Evolutionary conservation across 2,113 vertebrate species (phyloP).

Genomic region (Coreoperca whiteheadi): DNA sequence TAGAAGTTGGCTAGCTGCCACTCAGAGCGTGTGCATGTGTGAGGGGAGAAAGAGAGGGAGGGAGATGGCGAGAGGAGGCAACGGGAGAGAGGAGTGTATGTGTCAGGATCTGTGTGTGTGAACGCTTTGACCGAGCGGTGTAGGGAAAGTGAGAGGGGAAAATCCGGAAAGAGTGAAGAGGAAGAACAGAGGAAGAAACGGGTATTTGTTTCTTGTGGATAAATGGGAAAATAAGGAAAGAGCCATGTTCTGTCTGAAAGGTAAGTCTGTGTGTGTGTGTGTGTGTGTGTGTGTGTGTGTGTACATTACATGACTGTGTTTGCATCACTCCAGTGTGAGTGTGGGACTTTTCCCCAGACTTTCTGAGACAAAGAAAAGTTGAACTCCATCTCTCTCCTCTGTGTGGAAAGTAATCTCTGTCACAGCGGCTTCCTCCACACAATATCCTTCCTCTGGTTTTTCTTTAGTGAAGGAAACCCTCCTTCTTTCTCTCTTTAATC

Average conservation of each 20-base stretch:
- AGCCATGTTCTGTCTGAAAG: slow-evolving; percentile 82
- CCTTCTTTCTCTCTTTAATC: slow-evolving; percentile 38
- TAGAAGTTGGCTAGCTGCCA: slow-evolving; percentile 72
- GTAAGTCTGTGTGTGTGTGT: slow-evolving; percentile 62
- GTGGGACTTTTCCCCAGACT: slow-evolving; percentile 49
- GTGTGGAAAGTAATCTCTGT: slow-evolving; percentile 48
- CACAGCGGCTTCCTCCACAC: slow-evolving; percentile 53
- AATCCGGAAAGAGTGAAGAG: slow-evolving; percentile 28
- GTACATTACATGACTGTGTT: not conserved
- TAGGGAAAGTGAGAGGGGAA: slow-evolving; percentile 28
- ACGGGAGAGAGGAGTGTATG: slow-evolving; percentile 50
- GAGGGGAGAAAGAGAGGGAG: slow-evolving; percentile 53
- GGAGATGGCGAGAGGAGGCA: slow-evolving; percentile 61
- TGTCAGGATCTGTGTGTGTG: slow-evolving; percentile 64
- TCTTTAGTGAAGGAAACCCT: slow-evolving; percentile 31
- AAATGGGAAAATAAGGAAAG: slow-evolving; percentile 43
- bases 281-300: slow-evolving; percentile 14
- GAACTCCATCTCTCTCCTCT: slow-evolving; percentile 55
- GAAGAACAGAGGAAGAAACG: slow-evolving; percentile 11
- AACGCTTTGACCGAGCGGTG: slow-evolving; percentile 48
- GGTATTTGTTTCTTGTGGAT: slow-evolving; percentile 34
- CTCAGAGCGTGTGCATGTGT: slow-evolving; percentile 54
- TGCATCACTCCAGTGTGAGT: slow-evolving; percentile 16
- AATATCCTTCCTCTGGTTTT: slow-evolving; percentile 56
- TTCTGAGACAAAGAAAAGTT: slow-evolving; percentile 78